Base-by-base conservation (phyloP, 1,140 invertebrate species). In the Atta cephalotes region DNA sequence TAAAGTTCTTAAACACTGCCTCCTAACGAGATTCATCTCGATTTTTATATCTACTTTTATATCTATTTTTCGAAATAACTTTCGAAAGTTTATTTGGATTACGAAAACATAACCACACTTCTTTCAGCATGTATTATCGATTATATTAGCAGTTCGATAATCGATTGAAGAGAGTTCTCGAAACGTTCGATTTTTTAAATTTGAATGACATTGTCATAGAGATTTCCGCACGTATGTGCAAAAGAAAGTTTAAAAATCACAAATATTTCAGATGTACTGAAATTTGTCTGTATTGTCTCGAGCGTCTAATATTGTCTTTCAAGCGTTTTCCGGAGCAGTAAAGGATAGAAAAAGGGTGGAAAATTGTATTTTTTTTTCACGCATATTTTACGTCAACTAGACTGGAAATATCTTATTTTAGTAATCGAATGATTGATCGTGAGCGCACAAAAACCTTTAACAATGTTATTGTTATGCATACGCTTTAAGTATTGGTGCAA, bases 11-110 rank as follows among this genome's bases (percentile, higher is more conserved):
- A 92, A 70, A 85, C 70, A 92, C 16, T 92, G 88, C 85, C 78
- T 84, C 6, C 87, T 71, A 21, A 92, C 31, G 35, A 92, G 87
- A 89, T 94, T 95, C 94, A 95, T 95, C 65, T 74, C 92, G 71
- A 49, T 70, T 56, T 9, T 49, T 16, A n/a, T 49, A 1, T 25
- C 12, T 49, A 21, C 53, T n/a, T n/a, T n/a, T n/a, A n/a, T n/a
- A n/a, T n/a, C n/a, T 51, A 18, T 6, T 3, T 25, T 35, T 28
- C 18, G 5, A 16, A 63, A 58, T 66, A 85, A 88, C 77, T 65
- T 66, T 1, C 5, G 39, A 25, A 9, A n/a, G 18, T 21, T 65
- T 76, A 28, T 14, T 51, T 51, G 2, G 49, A 16, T 72, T 63
- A 58, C 3, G 49, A 65, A 56, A 9, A 5, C 60, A 35, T 76